Percentiles rank a stretch among this genome's conserved stretches.
Evolutionary conservation across 37 sponge, comb jelly and placozoan genomes (phyloP).

Genomic region (Ianthella basta): DNA sequence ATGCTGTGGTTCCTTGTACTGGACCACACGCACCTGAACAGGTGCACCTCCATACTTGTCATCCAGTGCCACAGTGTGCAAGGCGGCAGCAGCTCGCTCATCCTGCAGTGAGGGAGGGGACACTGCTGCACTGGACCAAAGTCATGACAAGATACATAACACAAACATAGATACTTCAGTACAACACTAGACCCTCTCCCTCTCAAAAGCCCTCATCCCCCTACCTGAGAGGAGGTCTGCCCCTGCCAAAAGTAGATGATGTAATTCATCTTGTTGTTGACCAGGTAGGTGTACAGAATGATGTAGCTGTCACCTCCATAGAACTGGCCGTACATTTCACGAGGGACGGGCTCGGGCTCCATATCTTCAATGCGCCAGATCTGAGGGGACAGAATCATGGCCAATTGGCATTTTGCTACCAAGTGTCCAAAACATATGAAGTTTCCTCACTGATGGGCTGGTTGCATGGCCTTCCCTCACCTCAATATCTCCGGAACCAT

Average conservation of each 20-base stretch:
- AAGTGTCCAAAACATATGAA: no score
- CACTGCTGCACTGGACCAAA: no score
- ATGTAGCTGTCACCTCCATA: slow-evolving; percentile 96
- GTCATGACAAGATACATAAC: no score
- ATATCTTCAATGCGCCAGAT: slow-evolving; percentile 92
- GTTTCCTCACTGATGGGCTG: no score
- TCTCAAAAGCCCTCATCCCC: no score
- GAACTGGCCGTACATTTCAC: slow-evolving; percentile 87
- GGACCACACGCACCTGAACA: slow-evolving; percentile 88
- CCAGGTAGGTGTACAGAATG: slow-evolving; percentile 87
- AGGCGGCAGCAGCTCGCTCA: slow-evolving; percentile 86
- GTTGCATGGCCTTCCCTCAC: slow-evolving; percentile 51
- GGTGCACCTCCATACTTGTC: slow-evolving; percentile 91
- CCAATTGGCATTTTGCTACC: no score
- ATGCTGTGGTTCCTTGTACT: slow-evolving; percentile 91
- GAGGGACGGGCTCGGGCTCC: slow-evolving; percentile 73
- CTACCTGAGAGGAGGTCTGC: slow-evolving; percentile 38
- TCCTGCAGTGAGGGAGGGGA: no score
- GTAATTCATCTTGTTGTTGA: slow-evolving; percentile 78
- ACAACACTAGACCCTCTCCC: no score
- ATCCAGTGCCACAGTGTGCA: slow-evolving; percentile 84
- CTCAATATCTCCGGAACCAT: slow-evolving; percentile 81
- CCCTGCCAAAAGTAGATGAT: slow-evolving; percentile 96
- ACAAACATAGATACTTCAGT: no score
- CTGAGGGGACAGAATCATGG: neutral